Evolutionary conservation across 2,888 invertebrate genomes (phyloP), one percentile per base, ranked within the genome.

Genomic region (Macrostomum cliftonense): DNA sequence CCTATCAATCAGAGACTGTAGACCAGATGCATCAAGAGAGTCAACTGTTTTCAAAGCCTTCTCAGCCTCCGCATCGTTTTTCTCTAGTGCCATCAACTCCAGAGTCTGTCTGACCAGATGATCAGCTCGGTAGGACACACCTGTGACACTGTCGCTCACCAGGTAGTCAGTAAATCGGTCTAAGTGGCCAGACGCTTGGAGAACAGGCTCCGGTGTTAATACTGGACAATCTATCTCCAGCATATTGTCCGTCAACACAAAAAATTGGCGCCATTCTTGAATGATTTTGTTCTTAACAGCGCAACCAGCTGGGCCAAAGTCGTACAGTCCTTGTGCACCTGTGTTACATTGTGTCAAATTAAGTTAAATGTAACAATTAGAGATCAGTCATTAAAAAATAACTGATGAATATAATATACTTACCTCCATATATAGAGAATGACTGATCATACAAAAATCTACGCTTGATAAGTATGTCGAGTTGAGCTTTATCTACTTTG

Each of bases 391-490:
- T n/a, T n/a, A n/a, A n/a, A 28, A 28, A 28, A 28, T 28, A 28
- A 28, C 9, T 28, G 9, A 28, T 7, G 9, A 28, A 28, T 28
- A 7, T 28, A 28, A 28, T 28, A 28, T 20, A 14, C 16, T 14
- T 14, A 46, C 46, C 51, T 13, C 47, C 51, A 19, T 51, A 51
- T 12, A 46, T 37, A 13, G 38, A 49, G 37, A 51, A 51, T 12
- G 51, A 47, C 39, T 51, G 51, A 38, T 51, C 51, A 44, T 51
- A 51, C 13, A 46, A 51, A 37, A 51, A 51, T 13, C 51, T n/a
- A 12, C 39, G 43, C 39, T 51, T 51, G 2, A 51, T 28, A 19
- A 51, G 21, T n/a, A 13, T 17, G 20, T 51, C 51, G 13, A 51
- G 13, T 7, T 46, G 38, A 13, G 20, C 37, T 37, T 40, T 19